Percentiles rank a stretch among this genome's conserved stretches.
phyloP scores from a whole-genome alignment of 2,797 vertebrate species.

The Rhincodon typus region DNA sequence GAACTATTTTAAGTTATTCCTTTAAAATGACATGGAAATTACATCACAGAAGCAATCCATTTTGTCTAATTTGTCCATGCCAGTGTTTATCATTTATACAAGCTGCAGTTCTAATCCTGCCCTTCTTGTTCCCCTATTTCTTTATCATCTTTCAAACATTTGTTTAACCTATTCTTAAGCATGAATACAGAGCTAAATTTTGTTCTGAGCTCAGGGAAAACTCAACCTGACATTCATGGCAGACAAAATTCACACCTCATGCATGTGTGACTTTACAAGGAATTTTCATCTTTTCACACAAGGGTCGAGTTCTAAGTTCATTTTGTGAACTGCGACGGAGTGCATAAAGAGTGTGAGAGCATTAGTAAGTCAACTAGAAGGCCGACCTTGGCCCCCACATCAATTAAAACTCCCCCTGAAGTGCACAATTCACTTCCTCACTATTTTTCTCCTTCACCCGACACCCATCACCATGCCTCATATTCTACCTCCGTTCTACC shows the following conservation, averaged over 20 bases:
- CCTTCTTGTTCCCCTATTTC: neutral
- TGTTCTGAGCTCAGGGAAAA: neutral
- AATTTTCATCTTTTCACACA: neutral
- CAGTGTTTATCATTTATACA: neutral
- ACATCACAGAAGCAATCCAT: neutral
- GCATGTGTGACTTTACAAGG: neutral
- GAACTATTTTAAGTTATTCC: neutral
- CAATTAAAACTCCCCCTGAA: neutral
- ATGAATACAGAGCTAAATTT: too few species aligned
- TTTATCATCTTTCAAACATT: neutral
- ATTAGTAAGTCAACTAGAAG: neutral
- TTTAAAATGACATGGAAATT: neutral
- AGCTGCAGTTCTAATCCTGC: neutral
- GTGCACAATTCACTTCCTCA: neutral
- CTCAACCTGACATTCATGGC: too few species aligned
- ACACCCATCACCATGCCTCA: too few species aligned
- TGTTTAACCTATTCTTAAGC: neutral
- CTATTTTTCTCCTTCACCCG: too few species aligned
- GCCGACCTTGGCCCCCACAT: neutral
- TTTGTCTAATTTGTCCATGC: neutral
- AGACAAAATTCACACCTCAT: neutral
- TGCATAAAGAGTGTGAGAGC: neutral
- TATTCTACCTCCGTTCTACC: too few species aligned
- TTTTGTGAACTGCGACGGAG: neutral
- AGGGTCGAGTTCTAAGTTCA: neutral